Evolutionary conservation across 1,140 invertebrate species (phyloP).

Genomic region (Anoplolepis gracilipes): DNA sequence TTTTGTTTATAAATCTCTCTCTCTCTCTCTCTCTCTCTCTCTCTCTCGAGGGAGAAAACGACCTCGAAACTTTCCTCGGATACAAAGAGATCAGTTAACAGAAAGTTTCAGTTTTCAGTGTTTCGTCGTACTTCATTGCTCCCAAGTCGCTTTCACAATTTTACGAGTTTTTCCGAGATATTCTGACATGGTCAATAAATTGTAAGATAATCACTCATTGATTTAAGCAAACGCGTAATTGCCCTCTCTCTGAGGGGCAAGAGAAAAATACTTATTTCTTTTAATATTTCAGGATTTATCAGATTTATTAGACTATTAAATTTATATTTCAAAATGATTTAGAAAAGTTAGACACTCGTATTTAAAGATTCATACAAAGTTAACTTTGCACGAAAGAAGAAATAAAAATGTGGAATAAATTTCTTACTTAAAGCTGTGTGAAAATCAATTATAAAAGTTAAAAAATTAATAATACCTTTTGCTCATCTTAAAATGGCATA

Average conservation of each 20-base stretch:
- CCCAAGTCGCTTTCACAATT: conserved; percentile 8
- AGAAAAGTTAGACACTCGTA: no score
- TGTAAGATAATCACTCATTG: background rate
- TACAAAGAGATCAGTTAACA: conserved; percentile 7
- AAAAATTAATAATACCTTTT: background rate
- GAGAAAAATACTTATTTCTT: background rate
- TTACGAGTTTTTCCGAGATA: background rate
- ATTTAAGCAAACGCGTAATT: background rate
- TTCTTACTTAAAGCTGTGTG: background rate
- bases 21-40: background rate
- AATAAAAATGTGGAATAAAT: background rate
- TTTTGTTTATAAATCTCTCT: conserved; percentile 29
- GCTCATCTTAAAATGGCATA: background rate
- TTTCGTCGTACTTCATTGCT: conserved; percentile 11
- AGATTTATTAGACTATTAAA: no score
- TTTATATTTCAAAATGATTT: no score
- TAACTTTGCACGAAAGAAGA: background rate
- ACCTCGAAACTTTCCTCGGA: conserved; percentile 23
- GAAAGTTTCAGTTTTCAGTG: conserved; percentile 18
- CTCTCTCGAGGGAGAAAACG: background rate
- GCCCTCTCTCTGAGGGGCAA: no score
- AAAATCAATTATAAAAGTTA: background rate
- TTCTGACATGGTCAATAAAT: background rate
- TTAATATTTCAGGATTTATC: no score
- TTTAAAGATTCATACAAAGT: no score